Evolutionary conservation across 2,888 invertebrate species (phyloP), one percentile per base, ranked within the genome.

Genomic region (Hermaeophaga mercurialis): DNA sequence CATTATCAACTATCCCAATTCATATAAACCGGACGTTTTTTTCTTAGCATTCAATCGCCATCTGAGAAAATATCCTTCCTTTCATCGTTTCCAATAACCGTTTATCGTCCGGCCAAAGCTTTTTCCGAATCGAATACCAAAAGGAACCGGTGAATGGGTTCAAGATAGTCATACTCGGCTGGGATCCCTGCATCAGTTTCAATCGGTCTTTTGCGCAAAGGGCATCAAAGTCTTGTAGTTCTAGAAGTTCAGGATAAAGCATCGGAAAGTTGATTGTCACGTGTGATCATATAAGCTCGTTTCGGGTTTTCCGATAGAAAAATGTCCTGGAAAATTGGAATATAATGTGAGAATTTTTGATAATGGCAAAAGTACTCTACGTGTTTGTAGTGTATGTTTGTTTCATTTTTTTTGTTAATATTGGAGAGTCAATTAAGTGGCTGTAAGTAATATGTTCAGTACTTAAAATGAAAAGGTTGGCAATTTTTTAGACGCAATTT

Each of bases 371-470:
- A 47, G 2, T 34, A 47, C 47, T 46, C 15, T 48, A 26, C 28
- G 19, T 54, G 22, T 54, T 28, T 34, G 34, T 56, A 14, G 58
- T 56, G 53, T 59, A 41, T 58, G 46, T 64, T 50, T 22, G 63
- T 52, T 53, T 47, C 15, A 47, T 56, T n/a, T 58, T 49, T 47
- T 55, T 66, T 33, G 55, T 62, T 43, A 52, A 67, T 45, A 62
- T 56, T 53, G 68, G 58, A 46, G 62, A 65, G 46, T 58, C 66
- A 36, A 73, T 73, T 34, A 66, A 67, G 56, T 73, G 73, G 73
- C 61, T 73, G 73, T 73, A 66, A 73, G 73, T 72, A 47, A 9
- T 41, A 39, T n/a, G n/a, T n/a, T n/a, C n/a, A n/a, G n/a, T n/a
- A n/a, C n/a, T n/a, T n/a, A n/a, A n/a, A n/a, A n/a, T n/a, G n/a